Conservation (phyloP, 2,113 vertebrate species). For the Choloepus hoffmanni region DNA sequence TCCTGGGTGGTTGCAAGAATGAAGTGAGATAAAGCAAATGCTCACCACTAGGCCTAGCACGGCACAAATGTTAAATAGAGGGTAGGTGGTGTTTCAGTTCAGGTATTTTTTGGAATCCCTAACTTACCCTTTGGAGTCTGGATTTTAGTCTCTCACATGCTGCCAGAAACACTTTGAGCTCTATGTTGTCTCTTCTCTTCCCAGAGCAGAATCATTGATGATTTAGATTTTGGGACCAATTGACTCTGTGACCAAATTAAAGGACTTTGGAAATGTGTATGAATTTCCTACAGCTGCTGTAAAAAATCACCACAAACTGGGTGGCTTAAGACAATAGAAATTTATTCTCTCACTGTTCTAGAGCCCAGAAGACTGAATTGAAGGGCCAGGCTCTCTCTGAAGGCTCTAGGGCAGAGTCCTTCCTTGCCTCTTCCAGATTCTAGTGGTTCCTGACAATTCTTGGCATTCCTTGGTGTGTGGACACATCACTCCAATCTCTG, state of each 20-base stretch:
- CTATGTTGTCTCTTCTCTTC: background rate
- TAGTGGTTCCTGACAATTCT: too few relatives aligned
- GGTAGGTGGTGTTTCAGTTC: background rate
- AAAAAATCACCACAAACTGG: too few relatives aligned
- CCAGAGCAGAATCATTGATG: background rate
- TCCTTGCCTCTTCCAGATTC: too few relatives aligned
- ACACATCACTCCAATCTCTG: too few relatives aligned
- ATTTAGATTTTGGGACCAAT: background rate
- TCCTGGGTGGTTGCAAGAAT: background rate
- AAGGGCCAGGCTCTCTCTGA: too few relatives aligned
- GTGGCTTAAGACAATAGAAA: too few relatives aligned
- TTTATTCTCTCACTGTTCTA: too few relatives aligned
- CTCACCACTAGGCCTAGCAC: background rate
- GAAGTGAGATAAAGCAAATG: background rate
- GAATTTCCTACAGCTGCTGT: too few relatives aligned
- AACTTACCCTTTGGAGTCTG: background rate
- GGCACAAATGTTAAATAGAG: rapidly evolving
- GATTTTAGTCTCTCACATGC: background rate
- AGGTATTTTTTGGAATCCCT: background rate
- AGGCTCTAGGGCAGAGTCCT: too few relatives aligned
- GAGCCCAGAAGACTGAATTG: too few relatives aligned
- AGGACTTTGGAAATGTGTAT: background rate
- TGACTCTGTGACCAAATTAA: background rate
- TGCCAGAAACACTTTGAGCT: background rate
- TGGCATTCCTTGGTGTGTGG: too few relatives aligned